A percentile compares a stretch with the other conserved stretches of the same genome.
These are phyloP conservation scores for Heliconius himera DNA, from an alignment of 1,140 invertebrate species.

Conservation along the genomic window DNA sequence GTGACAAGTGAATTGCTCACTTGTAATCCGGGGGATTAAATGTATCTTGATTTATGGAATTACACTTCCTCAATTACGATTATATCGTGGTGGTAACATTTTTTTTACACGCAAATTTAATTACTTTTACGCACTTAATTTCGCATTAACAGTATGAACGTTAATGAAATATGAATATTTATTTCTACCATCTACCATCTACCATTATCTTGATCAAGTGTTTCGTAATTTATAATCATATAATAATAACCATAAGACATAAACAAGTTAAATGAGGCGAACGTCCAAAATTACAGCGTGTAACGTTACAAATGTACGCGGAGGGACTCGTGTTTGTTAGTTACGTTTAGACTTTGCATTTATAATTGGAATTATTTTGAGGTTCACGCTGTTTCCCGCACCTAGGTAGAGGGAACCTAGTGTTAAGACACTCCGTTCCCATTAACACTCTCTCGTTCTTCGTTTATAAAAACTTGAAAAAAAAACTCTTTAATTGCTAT, in stretches of 20 bases:
- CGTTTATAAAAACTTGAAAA: no score
- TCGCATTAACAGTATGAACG: slow-evolving; percentile 53
- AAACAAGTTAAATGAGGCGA: slow-evolving; percentile 67
- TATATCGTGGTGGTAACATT: slow-evolving; percentile 23
- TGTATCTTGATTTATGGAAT: slow-evolving; percentile 63
- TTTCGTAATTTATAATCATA: slow-evolving; percentile 64
- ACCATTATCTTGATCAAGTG: slow-evolving; percentile 56
- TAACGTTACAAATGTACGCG: slow-evolving; percentile 47
- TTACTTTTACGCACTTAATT: slow-evolving; percentile 57
- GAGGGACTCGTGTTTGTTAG: slow-evolving; percentile 40
- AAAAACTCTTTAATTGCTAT: background rate
- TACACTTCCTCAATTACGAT: slow-evolving; percentile 33
- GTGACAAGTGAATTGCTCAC: slow-evolving; percentile 74
- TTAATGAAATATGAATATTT: slow-evolving; percentile 64
- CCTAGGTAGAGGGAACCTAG: no score
- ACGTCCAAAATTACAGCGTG: slow-evolving; percentile 55
- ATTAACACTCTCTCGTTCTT: no score
- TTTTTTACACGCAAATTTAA: slow-evolving; percentile 50
- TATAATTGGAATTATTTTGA: background rate
- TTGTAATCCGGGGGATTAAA: slow-evolving; percentile 71
- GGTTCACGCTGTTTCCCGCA: no score
- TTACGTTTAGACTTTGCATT: slow-evolving; percentile 44
- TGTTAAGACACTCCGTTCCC: no score
- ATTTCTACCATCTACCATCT: slow-evolving; percentile 38
- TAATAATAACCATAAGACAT: slow-evolving; percentile 65